A percentile compares a stretch with the other conserved stretches of the same genome.
Evolutionary conservation across 1,140 invertebrate genomes (phyloP).

Genomic region (Drosophila ananassae): DNA sequence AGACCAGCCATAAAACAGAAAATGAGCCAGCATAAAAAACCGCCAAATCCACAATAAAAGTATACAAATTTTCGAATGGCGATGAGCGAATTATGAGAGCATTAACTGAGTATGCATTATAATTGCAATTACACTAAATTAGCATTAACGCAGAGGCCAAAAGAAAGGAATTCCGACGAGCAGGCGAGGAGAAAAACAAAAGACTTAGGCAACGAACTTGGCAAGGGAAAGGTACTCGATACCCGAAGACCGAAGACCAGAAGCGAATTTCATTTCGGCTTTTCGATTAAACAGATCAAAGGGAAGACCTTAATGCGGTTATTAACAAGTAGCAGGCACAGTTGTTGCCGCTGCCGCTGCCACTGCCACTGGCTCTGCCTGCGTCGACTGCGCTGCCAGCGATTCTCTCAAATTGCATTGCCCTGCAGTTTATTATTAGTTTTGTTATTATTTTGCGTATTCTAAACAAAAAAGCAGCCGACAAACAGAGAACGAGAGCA

Average conservation of each 20-base stretch:
- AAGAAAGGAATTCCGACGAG: constrained; percentile 12
- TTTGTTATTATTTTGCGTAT: constrained; percentile 84
- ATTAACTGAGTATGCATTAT: constrained; percentile 46
- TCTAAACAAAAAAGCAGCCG: constrained; percentile 78
- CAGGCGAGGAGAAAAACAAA: constrained; percentile 53
- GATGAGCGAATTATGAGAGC: constrained; percentile 61
- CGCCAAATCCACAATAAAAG: constrained; percentile 31
- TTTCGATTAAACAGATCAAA: constrained; percentile 82
- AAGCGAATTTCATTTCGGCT: constrained; percentile 64
- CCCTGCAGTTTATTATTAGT: constrained; percentile 83
- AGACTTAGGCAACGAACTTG: constrained; percentile 77
- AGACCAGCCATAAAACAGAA: constrained; percentile 71
- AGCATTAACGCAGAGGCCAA: constrained; percentile 60
- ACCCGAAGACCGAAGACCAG: constrained; percentile 56
- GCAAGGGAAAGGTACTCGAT: constrained; percentile 3
- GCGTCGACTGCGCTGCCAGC: constrained; percentile 11
- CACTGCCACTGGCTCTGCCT: neutral
- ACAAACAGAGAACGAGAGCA: constrained; percentile 25
- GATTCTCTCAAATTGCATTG: constrained; percentile 77
- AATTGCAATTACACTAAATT: constrained; percentile 78
- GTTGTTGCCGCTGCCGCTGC: constrained; percentile 6
- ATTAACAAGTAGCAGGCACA: constrained; percentile 63
- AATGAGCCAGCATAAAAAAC: constrained; percentile 55
- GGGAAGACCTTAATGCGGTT: constrained; percentile 61
- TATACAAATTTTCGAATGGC: constrained; percentile 24